A percentile compares a stretch with the other conserved stretches of the same genome.
Conservation (phyloP, 2,113 vertebrate species). For the Laticauda laticaudata region DNA sequence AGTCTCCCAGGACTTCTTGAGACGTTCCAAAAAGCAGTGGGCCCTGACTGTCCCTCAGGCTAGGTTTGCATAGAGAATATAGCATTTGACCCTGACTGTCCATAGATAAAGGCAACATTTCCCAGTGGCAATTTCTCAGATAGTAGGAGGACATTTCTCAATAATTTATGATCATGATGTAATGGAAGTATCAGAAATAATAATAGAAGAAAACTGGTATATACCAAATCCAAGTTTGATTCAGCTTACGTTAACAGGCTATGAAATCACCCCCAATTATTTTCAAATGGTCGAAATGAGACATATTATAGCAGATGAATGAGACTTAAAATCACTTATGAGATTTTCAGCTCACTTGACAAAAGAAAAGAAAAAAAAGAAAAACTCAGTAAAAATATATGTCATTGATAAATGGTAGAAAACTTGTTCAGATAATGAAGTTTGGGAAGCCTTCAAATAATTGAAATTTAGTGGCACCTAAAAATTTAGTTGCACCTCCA, state of each 20-base stretch:
- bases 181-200: background rate
- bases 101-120: background rate
- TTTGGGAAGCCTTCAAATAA: background rate
- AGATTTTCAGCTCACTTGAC: background rate
- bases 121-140: background rate
- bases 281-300: background rate
- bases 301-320: background rate
- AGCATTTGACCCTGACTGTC: background rate
- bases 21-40: conserved; percentile 1
- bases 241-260: background rate
- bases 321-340: background rate
- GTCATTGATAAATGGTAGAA: background rate
- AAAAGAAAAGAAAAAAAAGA: background rate
- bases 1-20: conserved; percentile 11
- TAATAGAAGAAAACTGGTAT: background rate
- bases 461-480: background rate
- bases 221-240: background rate
- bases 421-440: background rate
- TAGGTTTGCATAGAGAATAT: background rate
- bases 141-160: background rate
- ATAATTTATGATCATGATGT: background rate
- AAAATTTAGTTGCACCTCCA: background rate
- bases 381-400: background rate
- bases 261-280: background rate
- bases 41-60: background rate